Evolutionary conservation across 37 sponge, comb jelly and placozoan genomes (phyloP), one percentile per base, ranked within the genome.

Genomic region (Geodia barretti): DNA sequence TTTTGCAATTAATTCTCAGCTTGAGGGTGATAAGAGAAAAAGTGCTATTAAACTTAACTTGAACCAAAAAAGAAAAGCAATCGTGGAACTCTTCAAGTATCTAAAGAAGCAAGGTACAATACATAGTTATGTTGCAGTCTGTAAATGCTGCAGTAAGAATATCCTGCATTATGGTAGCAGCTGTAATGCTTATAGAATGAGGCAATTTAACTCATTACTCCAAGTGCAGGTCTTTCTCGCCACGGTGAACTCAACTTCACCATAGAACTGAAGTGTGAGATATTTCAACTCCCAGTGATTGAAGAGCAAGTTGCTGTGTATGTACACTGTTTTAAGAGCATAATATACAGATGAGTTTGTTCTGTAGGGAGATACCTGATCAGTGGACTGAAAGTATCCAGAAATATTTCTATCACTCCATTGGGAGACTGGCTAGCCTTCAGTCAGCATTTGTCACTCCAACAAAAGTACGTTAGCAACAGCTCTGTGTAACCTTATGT

Each of bases 401-500:
- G 67, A 0, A 36, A 21, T 88, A 77, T 62, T 88, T 58, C 58
- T 77, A 77, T 30, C 73, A 78, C 32, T 88, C 77, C 42, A 31
- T 81, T 41, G 75, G 83, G 0, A 64, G 79, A 64, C 31, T 79
- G 69, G 80, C 61, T 41, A 75, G 54, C n/a, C 70, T 91, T 8
- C 70, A 78, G 30, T 41, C 43, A 25, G 73, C 80, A 5, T 47
- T 91, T 19, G 31, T 43, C 8, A 74, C n/a, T 39, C 92, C 92
- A 20, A 69, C 87, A 20, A 91, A 90, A 59, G 91, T 90, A 19
- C 32, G 78, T n/a, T n/a, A n/a, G n/a, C n/a, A n/a, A n/a, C n/a
- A n/a, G n/a, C n/a, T n/a, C n/a, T n/a, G n/a, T 65, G 67, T 65
- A 65, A 23, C 14, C 14, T 47, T 47, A 14, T 47, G 54, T 47